phyloP scores from a whole-genome alignment of 1,140 invertebrate genomes.

The Heliothis virescens region DNA sequence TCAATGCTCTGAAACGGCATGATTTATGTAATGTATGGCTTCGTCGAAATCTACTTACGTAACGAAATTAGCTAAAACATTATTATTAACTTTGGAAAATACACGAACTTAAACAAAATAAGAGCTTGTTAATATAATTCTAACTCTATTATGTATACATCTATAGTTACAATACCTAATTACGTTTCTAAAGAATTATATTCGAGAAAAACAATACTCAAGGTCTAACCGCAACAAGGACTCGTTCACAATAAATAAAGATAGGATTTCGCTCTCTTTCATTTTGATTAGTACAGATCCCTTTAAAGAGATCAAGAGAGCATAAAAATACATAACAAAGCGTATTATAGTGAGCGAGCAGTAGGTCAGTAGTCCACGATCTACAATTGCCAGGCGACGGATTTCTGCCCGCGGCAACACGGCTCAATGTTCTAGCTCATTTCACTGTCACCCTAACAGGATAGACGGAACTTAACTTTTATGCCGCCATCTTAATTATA shows the following conservation, averaged over 20 bases:
- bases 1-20: background rate
- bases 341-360: background rate
- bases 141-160: too few species aligned
- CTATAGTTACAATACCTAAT: too few species aligned
- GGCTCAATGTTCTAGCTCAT: constrained; percentile 55
- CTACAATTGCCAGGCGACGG: constrained; percentile 54
- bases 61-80: background rate
- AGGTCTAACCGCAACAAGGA: too few species aligned
- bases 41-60: background rate
- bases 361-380: constrained; percentile 36
- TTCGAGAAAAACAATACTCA: too few species aligned
- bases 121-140: too few species aligned
- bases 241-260: too few species aligned
- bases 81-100: too few species aligned
- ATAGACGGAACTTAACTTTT: constrained; percentile 28
- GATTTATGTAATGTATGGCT: background rate
- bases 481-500: constrained; percentile 22
- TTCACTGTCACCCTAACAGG: constrained; percentile 46
- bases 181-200: too few species aligned
- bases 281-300: background rate
- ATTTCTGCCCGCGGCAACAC: constrained; percentile 48
- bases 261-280: too few species aligned
- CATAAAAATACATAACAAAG: background rate
- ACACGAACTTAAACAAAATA: too few species aligned
- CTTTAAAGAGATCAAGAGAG: background rate